A percentile compares a stretch with the other conserved stretches of the same genome.
Evolutionary conservation across 2,797 vertebrate genomes (phyloP).

Genomic region (Xiphorhynchus erythropygius): DNA sequence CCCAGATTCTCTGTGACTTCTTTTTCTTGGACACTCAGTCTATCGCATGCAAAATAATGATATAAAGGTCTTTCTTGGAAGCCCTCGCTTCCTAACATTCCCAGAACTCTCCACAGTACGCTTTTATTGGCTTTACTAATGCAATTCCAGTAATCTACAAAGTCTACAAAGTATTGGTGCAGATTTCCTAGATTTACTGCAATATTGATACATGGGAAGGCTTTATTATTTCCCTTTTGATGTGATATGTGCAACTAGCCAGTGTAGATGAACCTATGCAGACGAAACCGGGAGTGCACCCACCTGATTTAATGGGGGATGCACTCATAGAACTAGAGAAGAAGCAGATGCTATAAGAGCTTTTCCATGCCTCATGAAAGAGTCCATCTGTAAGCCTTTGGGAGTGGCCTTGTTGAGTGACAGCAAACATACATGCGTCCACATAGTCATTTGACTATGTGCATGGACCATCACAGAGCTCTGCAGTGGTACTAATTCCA

Average conservation of each 20-base stretch:
- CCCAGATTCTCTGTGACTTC: background rate
- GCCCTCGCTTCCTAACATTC: background rate
- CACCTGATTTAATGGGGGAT: background rate
- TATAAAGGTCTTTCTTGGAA: background rate
- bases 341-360: background rate
- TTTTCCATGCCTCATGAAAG: background rate
- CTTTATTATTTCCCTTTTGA: background rate
- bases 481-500: background rate
- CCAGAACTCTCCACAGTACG: background rate
- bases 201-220: background rate
- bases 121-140: background rate
- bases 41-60: background rate
- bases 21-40: background rate
- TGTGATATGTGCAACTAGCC: background rate
- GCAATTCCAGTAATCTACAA: background rate
- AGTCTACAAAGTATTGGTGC: background rate
- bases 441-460: background rate
- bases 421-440: background rate
- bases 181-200: background rate
- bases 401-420: background rate
- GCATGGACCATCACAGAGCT: background rate
- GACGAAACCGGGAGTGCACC: background rate
- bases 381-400: background rate
- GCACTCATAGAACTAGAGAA: background rate
- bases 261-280: background rate